Conservation (phyloP, 2,888 invertebrate species). For the Eugnorisma glareosa region DNA sequence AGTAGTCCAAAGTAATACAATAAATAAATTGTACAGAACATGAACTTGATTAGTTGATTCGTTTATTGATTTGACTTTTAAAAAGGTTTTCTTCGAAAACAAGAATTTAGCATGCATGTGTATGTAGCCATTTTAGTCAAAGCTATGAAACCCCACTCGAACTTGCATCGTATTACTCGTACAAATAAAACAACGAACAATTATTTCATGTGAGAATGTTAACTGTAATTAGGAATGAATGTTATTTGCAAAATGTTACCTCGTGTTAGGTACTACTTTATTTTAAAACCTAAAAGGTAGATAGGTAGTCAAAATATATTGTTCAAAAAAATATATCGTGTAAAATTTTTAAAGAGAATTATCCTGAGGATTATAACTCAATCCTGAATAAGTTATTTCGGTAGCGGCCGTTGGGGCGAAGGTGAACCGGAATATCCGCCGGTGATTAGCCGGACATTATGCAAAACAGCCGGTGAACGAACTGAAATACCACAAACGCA, state of each 20-base stretch:
- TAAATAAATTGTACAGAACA: background rate
- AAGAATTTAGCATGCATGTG: background rate
- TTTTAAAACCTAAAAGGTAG: too few species aligned
- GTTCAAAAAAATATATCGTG: background rate
- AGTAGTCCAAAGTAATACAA: background rate
- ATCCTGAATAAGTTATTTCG: background rate
- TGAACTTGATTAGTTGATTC: too few species aligned
- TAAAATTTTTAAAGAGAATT: background rate
- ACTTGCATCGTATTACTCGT: background rate
- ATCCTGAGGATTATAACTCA: background rate
- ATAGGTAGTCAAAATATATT: too few species aligned
- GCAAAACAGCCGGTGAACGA: background rate
- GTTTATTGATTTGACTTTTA: background rate
- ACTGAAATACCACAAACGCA: background rate
- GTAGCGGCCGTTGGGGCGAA: background rate
- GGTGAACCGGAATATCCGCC: slow-evolving; percentile 1
- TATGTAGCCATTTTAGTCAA: background rate
- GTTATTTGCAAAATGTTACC: background rate
- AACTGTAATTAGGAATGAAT: background rate
- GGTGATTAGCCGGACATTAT: background rate
- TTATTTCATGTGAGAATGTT: background rate
- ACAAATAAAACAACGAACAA: background rate
- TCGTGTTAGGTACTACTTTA: background rate
- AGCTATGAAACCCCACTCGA: background rate
- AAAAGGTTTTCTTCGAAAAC: background rate